Base-by-base conservation (phyloP, 2,113 vertebrate species). In the Syngnathus typhle region DNA sequence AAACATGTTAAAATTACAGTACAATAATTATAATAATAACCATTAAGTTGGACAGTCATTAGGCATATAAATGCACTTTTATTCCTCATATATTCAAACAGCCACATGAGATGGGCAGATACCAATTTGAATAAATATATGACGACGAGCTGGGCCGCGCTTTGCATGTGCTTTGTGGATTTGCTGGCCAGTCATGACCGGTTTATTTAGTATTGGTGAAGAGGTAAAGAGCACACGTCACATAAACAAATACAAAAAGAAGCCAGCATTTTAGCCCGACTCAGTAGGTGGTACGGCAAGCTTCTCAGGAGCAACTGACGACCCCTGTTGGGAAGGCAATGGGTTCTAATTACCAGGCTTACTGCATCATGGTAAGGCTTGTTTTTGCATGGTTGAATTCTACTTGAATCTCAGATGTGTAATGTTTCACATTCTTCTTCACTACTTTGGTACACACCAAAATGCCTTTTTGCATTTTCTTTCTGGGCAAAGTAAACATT, bases 81-180 rank as follows among this genome's bases (percentile, higher is more conserved):
- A 32, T 60, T 60, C n/a, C 23, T 13, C 54, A 55, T 27, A 6
- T 38, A 60, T 68, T 9, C 19, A 59, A 71, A 78, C 70, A 67
- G 44, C 32, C 16, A 1, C 49, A 67, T 51, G 69, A 80, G 55
- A 54, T 51, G 73, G 82, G 52, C 77, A 5, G 21, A 36, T 63
- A 60, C 47, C 46, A 44, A 84, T 88, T 85, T 86, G 84, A 81
- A 85, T 88, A 86, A 85, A 73, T 76, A 84, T 84, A 84, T 81
- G 70, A 73, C 23, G 19, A 52, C 11, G 61, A 60, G 59, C 70
- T 38, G 37, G 56, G 39, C 39, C 4, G 12, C 41, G 63, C 51
- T 86, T 85, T 86, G 86, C 79, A 85, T 85, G 58, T 21, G 60
- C 61, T 19, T 44, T 54, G 38, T 61, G n/a, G 38, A 46, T 70